These are phyloP conservation scores for Saturnia pavonia DNA, from an alignment of 2,888 invertebrate species.

Conservation along the genomic window DNA sequence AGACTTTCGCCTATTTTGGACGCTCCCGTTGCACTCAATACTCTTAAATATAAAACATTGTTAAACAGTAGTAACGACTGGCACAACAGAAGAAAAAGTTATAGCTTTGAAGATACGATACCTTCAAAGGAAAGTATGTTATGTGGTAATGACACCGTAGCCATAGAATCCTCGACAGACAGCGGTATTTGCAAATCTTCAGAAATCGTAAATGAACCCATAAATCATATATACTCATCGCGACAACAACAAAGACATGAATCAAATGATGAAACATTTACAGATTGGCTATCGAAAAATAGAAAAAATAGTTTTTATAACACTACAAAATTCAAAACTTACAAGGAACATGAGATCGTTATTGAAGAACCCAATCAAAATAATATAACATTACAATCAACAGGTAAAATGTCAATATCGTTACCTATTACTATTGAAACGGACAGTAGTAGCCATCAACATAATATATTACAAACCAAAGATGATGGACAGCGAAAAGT, in stretches of 20 bases:
- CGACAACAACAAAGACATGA: conserved; percentile 37
- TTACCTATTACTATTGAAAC: conserved; percentile 62
- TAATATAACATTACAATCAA: conserved; percentile 64
- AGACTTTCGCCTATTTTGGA: conserved; percentile 66
- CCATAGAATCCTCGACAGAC: conserved; percentile 89
- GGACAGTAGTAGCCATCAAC: conserved; percentile 49
- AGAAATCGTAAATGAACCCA: conserved; percentile 80
- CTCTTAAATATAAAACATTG: conserved; percentile 70
- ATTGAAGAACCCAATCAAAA: conserved; percentile 53
- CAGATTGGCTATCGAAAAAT: conserved; percentile 72
- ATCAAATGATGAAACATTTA: conserved; percentile 61
- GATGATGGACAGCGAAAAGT: conserved; percentile 75
- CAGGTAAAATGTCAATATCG: conserved; percentile 69
- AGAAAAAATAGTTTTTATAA: conserved; percentile 54
- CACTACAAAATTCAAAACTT: conserved; percentile 50
- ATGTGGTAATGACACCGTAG: conserved; percentile 71
- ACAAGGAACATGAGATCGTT: conserved; percentile 52
- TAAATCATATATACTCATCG: conserved; percentile 46
- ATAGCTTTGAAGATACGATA: conserved; percentile 84
- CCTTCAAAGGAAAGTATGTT: conserved; percentile 58
- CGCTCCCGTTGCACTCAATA: conserved; percentile 63
- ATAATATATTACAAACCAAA: conserved; percentile 46
- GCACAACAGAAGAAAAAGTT: conserved; percentile 89
- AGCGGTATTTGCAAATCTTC: conserved; percentile 89
- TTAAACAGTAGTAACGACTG: conserved; percentile 80